A percentile compares a stretch with the other conserved stretches of the same genome.
Evolutionary conservation across 1,140 invertebrate species (phyloP).

Genomic region (Drosophila lacteicornis): DNA sequence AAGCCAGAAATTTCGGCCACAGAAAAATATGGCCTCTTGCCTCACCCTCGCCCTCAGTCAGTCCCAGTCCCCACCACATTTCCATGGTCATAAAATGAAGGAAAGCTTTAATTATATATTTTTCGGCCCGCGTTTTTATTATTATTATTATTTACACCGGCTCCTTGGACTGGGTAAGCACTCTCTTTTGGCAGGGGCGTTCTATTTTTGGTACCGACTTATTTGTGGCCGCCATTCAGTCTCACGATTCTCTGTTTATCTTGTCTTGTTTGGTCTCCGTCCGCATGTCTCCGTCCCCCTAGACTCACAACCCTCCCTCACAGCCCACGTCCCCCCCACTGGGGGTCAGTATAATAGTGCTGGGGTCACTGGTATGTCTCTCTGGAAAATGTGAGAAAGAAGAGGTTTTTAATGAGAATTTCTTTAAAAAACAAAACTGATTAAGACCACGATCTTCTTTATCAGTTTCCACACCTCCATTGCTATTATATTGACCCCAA

Average conservation of each 20-base stretch:
- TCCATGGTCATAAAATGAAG: slow-evolving; percentile 51
- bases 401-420: not conserved
- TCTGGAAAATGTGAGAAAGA: slow-evolving; percentile 5
- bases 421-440: not conserved
- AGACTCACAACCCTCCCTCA: slow-evolving; percentile 15
- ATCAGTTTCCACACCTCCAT: not conserved
- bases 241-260: slow-evolving; percentile 36
- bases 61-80: not conserved
- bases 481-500: slow-evolving; percentile 6
- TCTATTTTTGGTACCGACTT: slow-evolving; percentile 39
- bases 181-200: slow-evolving; percentile 7
- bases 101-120: slow-evolving; percentile 62
- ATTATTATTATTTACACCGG: slow-evolving; percentile 60
- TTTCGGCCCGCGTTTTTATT: slow-evolving; percentile 47
- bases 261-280: slow-evolving; percentile 33
- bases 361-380: not conserved
- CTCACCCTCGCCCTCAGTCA: slow-evolving; percentile 8
- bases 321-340: not conserved
- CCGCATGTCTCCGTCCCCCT: slow-evolving; percentile 34
- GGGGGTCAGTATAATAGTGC: slow-evolving; percentile 20
- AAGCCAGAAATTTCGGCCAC: slow-evolving; percentile 53
- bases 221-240: slow-evolving; percentile 36
- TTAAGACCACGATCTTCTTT: not conserved
- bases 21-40: slow-evolving; percentile 32
- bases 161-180: slow-evolving; percentile 10